Percentiles rank a stretch among this genome's conserved stretches.
Evolutionary conservation across 2,113 vertebrate species (phyloP).

Genomic region (Ophthalmolycus amberensis): DNA sequence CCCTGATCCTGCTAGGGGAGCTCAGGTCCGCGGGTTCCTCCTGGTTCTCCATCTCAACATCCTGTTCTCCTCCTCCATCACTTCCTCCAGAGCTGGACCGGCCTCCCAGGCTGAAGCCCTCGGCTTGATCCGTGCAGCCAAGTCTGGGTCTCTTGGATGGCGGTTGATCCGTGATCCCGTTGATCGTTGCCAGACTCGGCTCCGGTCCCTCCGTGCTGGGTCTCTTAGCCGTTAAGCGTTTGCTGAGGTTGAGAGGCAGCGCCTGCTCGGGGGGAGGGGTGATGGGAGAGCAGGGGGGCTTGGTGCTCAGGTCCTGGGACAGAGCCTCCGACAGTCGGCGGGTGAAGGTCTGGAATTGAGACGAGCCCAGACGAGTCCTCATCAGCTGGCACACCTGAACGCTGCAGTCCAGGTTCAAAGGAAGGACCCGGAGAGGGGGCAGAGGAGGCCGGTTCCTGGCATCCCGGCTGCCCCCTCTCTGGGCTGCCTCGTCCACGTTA

Average conservation of each 20-base stretch:
- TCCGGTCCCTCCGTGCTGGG: slow-evolving; percentile 48
- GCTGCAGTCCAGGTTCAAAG: slow-evolving; percentile 85
- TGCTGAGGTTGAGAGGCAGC: slow-evolving; percentile 85
- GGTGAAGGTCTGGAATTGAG: slow-evolving; percentile 83
- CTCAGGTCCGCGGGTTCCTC: slow-evolving; percentile 85
- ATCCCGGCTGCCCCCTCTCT: slow-evolving; percentile 43
- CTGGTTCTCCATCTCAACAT: slow-evolving; percentile 59
- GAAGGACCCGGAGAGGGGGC: slow-evolving; percentile 83
- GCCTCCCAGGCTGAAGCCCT: slow-evolving; percentile 37
- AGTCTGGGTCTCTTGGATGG: slow-evolving; percentile 56
- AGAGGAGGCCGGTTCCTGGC: slow-evolving; percentile 60
- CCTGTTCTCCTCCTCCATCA: slow-evolving; percentile 39
- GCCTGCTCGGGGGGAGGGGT: slow-evolving; percentile 79
- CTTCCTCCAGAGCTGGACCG: neutral
- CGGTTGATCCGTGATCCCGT: slow-evolving; percentile 39
- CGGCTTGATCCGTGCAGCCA: slow-evolving; percentile 25
- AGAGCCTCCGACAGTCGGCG: slow-evolving; percentile 83
- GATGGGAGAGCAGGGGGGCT: slow-evolving; percentile 61
- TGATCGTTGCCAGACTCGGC: neutral
- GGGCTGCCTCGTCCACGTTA: slow-evolving; percentile 43
- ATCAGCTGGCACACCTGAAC: slow-evolving; percentile 85
- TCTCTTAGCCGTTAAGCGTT: slow-evolving; percentile 71
- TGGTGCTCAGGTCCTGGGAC: slow-evolving; percentile 80
- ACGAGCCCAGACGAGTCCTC: slow-evolving; percentile 76
- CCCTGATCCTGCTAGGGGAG: slow-evolving; percentile 82